A percentile compares a stretch with the other conserved stretches of the same genome.
These are phyloP conservation scores for Scarus forsteni DNA, from an alignment of 2,797 vertebrate genomes.

Conservation along the genomic window DNA sequence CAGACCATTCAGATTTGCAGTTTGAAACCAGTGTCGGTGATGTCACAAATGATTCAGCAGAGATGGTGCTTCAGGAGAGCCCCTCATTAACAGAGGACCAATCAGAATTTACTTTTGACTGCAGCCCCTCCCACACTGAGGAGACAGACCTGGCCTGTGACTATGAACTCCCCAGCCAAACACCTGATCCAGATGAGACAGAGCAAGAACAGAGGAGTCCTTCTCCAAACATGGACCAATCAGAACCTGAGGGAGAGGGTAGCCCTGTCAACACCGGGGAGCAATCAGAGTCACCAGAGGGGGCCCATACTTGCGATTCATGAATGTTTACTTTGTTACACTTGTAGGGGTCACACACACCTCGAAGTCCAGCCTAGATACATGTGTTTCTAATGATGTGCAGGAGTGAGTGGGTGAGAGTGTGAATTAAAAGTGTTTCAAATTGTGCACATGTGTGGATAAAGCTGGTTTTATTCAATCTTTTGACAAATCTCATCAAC, in stretches of 20 bases:
- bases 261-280: slow-evolving; percentile 80
- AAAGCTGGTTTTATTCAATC: slow-evolving; percentile 40
- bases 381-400: slow-evolving; percentile 58
- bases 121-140: slow-evolving; percentile 82
- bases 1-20: slow-evolving; percentile 75
- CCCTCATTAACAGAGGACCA: slow-evolving; percentile 81
- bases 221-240: slow-evolving; percentile 63
- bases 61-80: slow-evolving; percentile 79
- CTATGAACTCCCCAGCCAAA: slow-evolving; percentile 68
- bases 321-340: slow-evolving; percentile 68
- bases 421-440: slow-evolving; percentile 26
- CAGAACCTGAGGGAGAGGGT: slow-evolving; percentile 63
- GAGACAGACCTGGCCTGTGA: slow-evolving; percentile 83
- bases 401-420: slow-evolving; percentile 36
- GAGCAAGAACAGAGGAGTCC: slow-evolving; percentile 62
- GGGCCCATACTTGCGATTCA: slow-evolving; percentile 49
- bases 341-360: slow-evolving; percentile 64
- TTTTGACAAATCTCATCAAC: slow-evolving; percentile 39
- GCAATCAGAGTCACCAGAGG: slow-evolving; percentile 82
- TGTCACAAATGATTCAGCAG: slow-evolving; percentile 48
- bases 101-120: slow-evolving; percentile 82
- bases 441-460: slow-evolving; percentile 17
- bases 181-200: slow-evolving; percentile 63
- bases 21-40: slow-evolving; percentile 66
- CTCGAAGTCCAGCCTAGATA: slow-evolving; percentile 67